Base-by-base conservation (phyloP, 2,888 invertebrate species). In the Argyresthia goedartella region DNA sequence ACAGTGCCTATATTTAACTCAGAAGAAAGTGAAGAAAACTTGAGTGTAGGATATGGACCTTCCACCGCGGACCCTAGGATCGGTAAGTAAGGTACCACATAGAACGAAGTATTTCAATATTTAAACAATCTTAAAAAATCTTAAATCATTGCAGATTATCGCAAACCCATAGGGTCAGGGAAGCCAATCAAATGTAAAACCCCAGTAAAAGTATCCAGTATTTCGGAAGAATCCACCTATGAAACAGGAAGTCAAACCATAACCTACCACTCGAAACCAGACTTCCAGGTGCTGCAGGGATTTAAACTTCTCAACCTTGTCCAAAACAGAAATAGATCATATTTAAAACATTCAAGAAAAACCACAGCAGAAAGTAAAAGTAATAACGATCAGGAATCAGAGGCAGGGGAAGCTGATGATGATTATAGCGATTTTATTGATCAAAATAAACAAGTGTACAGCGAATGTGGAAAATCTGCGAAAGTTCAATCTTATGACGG, bases 241-340 rank as follows among this genome's bases (percentile, higher is more conserved):
- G 60, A 69, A 46, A 61, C 66, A 7, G 73, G 73, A 58, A 76
- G 72, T 52, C 72, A 74, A 54, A 73, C 74, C 1, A 67, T 84
- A 16, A 76, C 62, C 54, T 82, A 75, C 50, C 75, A 76, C 48
- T 73, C 84, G 0, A 75, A 75, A 45, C 85, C 84, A 43, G 72
- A 84, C 59, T 86, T 84, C 52, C 73, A 80, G 59, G 76, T 81
- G 4, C 57, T 85, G 42, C 71, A 80, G 65, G 77, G 78, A 25
- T 85, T 81, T 57, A 85, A 84, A 65, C 69, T 85, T 1, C 62
- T 78, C 16, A 81, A 84, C 60, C 66, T 84, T 54, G 62, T 66
- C 36, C 64, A 63, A 49, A 70, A 67, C 54, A 77, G 66, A 62
- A 76, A 61, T 55, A 72, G 66, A 56, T 55, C 59, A 50, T 58